phyloP scores from a whole-genome alignment of 2,888 invertebrate genomes.

The Timandra comae region DNA sequence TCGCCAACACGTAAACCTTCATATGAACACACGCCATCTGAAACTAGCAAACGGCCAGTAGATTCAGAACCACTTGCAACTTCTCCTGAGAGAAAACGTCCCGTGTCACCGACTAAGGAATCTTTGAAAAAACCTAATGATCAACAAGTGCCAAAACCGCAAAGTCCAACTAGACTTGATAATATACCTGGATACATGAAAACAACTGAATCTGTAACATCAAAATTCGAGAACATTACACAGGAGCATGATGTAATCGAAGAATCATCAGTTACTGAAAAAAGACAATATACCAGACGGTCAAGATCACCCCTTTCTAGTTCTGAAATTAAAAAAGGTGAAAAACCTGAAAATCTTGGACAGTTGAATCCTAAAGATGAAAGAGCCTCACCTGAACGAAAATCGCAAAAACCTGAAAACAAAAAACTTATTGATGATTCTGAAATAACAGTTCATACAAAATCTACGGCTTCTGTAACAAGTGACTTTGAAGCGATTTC shows the following conservation, averaged over 20 bases:
- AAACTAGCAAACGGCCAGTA: no score
- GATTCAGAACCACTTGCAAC: no score
- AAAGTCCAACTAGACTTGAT: conserved; percentile 3
- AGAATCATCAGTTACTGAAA: no score
- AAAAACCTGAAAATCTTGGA: no score
- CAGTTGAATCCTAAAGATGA: no score
- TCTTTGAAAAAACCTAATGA: neutral
- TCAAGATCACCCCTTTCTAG: no score
- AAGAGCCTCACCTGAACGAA: neutral
- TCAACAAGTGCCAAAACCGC: neutral
- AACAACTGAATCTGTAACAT: conserved; percentile 18
- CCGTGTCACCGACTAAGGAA: neutral
- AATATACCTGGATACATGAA: conserved; percentile 19
- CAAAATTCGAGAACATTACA: conserved; percentile 12
- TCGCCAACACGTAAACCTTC: neutral
- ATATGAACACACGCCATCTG: no score
- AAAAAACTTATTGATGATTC: neutral
- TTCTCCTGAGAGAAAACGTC: neutral
- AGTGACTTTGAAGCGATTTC: neutral
- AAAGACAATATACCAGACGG: no score
- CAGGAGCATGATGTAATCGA: no score
- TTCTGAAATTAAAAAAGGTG: no score
- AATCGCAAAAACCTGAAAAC: neutral
- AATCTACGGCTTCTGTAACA: neutral
- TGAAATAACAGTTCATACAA: neutral